These are phyloP conservation scores for Pseudococcus jackbeardsleyi DNA, from an alignment of 2,888 invertebrate species.

Conservation along the genomic window DNA sequence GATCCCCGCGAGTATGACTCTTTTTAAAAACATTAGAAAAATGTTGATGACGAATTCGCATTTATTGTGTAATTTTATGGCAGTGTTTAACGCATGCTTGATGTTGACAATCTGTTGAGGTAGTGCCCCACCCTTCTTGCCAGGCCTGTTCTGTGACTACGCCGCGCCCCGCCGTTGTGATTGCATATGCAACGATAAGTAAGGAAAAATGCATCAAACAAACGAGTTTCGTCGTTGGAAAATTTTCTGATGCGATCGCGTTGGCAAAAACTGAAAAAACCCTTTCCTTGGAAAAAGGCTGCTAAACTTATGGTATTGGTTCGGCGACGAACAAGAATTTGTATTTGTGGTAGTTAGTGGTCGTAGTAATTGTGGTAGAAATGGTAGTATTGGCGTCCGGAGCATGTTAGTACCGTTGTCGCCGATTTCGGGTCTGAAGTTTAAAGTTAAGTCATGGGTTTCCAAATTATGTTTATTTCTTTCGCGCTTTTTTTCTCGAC, in stretches of 20 bases:
- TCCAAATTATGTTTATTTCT: constrained; percentile 48
- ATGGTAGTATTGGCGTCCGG: constrained; percentile 55
- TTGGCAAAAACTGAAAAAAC: neutral
- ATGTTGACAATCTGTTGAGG: neutral
- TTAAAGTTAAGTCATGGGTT: constrained; percentile 42
- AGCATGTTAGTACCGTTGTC: constrained; percentile 54
- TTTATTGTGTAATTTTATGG: neutral
- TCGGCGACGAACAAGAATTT: constrained; percentile 36
- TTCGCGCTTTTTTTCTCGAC: neutral
- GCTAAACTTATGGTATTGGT: constrained; percentile 42
- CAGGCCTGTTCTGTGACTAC: neutral
- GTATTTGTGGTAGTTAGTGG: constrained; percentile 43
- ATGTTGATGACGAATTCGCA: neutral
- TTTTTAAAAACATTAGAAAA: neutral
- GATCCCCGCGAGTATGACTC: neutral
- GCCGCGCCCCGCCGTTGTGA: too few species aligned
- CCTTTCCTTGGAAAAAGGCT: constrained; percentile 18
- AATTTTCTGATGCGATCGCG: neutral
- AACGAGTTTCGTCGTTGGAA: neutral
- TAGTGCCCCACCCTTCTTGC: neutral
- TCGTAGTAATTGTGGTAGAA: constrained; percentile 46
- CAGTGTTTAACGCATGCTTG: neutral
- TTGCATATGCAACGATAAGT: neutral
- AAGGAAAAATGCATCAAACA: neutral
- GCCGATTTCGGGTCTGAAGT: constrained; percentile 56